Evolutionary conservation across 2,113 vertebrate species (phyloP), one percentile per base, ranked within the genome.

Genomic region (Percopsis transmontana): DNA sequence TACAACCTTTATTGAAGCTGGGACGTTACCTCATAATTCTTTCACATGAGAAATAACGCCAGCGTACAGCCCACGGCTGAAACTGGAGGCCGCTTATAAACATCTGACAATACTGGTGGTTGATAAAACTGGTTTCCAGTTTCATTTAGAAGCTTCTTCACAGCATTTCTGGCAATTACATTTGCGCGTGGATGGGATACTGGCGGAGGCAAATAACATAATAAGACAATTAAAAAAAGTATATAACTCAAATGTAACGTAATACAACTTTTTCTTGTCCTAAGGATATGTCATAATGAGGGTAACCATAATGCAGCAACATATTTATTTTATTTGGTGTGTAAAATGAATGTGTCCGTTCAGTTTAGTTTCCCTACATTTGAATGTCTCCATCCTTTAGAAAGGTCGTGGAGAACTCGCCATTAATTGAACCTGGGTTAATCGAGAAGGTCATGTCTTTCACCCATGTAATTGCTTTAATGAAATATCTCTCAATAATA

Each of bases 51-150:
- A 72, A 56, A 45, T 13, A 64, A 70, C 58, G 64, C 50, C 52
- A 27, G 62, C 40, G 62, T 21, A 41, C 21, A 66, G 59, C 80
- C 75, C 2, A 5, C 66, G 76, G 74, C 67, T 38, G 53, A 13
- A 60, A 51, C 0, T 14, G 66, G 68, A 62, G 66, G 76, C 59
- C 38, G 59, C 59, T 65, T 70, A 73, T 59, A 67, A 58, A 72
- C 61, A 79, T 41, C 41, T 53, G 67, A 71, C 72, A 71, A 61
- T 77, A 74, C 72, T 63, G 10, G 52, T 16, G 56, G 69, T 67
- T 61, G 80, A 79, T 33, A 69, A 58, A 71, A 76, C 72, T 72
- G 9, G 76, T 76, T 70, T 84, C 68, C 62, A 61, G 24, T 84
- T 83, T 77, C 66, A 78, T 81, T 74, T 67, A 5, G 1, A 42